Conservation (phyloP, 2,888 invertebrate genomes). For the Hypena proboscidalis region DNA sequence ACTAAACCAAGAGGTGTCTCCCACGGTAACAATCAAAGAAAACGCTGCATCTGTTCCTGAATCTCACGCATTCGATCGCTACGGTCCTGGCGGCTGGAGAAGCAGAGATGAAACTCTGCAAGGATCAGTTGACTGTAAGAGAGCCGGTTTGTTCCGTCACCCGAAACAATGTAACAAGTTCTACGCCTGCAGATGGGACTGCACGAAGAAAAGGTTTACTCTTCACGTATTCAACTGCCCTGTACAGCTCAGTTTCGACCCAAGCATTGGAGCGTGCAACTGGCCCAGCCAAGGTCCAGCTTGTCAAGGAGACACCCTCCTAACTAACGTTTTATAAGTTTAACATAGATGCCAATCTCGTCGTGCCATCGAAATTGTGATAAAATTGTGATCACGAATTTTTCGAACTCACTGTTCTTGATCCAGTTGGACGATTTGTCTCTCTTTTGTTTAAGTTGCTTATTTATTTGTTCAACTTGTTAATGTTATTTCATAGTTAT, state of each 20-base stretch:
- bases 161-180: slow-evolving; percentile 93
- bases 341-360: slow-evolving; percentile 54
- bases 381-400: slow-evolving; percentile 69
- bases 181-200: slow-evolving; percentile 93
- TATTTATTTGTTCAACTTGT: slow-evolving; percentile 80
- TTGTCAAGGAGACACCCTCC: slow-evolving; percentile 89
- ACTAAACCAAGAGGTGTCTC: slow-evolving; percentile 66
- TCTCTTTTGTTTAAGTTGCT: slow-evolving; percentile 67
- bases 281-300: slow-evolving; percentile 93
- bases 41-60: slow-evolving; percentile 55
- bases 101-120: slow-evolving; percentile 85
- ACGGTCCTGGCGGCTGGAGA: slow-evolving; percentile 87
- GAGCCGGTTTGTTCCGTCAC: slow-evolving; percentile 88
- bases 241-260: slow-evolving; percentile 91
- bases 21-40: slow-evolving; percentile 48
- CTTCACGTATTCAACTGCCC: slow-evolving; percentile 92
- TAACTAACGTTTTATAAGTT: slow-evolving; percentile 81
- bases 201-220: slow-evolving; percentile 90
- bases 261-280: slow-evolving; percentile 91
- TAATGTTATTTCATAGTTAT: slow-evolving; percentile 81
- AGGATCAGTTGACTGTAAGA: slow-evolving; percentile 86
- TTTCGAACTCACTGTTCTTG: slow-evolving; percentile 46
- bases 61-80: slow-evolving; percentile 84
- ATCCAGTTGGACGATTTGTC: slow-evolving; percentile 60
- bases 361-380: slow-evolving; percentile 81